Conservation (phyloP, 2,888 invertebrate genomes). For the Dicranocentrus wangi region DNA sequence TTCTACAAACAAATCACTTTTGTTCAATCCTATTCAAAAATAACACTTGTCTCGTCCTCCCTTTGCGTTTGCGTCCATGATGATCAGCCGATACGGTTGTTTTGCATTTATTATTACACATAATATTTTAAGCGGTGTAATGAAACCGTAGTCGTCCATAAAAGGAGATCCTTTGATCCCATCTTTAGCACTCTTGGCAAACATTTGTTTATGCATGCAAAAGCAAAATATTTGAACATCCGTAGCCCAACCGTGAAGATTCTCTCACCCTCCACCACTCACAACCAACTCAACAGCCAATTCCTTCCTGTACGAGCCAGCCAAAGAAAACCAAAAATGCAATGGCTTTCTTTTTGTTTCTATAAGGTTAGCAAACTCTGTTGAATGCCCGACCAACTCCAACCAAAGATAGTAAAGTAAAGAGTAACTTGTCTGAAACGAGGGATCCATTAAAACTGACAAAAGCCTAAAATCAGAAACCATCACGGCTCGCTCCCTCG, state of each 20-base stretch:
- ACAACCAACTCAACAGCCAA: neutral
- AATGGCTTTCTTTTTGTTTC: neutral
- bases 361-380: neutral
- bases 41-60: conserved; percentile 5
- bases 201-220: neutral
- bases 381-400: neutral
- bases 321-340: no score
- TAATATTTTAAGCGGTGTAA: conserved; percentile 7
- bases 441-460: no score
- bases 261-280: neutral
- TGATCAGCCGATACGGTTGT: neutral
- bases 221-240: neutral
- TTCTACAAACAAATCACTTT: conserved; percentile 24
- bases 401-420: no score
- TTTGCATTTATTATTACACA: conserved; percentile 10
- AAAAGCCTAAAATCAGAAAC: no score
- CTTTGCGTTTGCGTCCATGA: neutral
- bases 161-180: conserved; percentile 4
- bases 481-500: no score
- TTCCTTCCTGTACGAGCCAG: neutral
- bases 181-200: conserved; percentile 2
- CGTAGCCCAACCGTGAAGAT: neutral
- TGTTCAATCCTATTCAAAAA: neutral
- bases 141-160: conserved; percentile 20
- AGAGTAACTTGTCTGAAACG: no score